phyloP scores from a whole-genome alignment of 2,888 invertebrate genomes.

The Artemia sinica region DNA sequence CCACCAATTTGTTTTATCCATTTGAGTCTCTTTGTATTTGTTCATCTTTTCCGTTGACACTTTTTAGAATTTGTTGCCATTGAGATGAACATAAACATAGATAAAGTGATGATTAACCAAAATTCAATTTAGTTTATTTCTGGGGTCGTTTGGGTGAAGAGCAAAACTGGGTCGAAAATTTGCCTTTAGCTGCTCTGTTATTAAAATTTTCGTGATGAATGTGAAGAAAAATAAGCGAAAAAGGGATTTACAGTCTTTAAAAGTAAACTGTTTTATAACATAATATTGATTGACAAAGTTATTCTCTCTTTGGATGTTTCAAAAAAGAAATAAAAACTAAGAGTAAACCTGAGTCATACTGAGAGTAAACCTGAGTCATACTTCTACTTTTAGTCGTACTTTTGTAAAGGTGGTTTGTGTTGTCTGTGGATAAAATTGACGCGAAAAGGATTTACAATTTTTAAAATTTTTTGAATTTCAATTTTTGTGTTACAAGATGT shows the following conservation, averaged over 20 bases:
- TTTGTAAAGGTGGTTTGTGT: too few relatives aligned
- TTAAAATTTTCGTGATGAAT: slow-evolving; percentile 9
- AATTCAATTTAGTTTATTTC: slow-evolving; percentile 6
- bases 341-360: too few relatives aligned
- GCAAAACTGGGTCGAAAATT: slow-evolving; percentile 9
- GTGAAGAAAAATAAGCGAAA: slow-evolving; percentile 2
- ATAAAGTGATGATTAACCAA: too few relatives aligned
- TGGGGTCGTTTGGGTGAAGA: background rate
- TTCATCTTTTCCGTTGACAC: slow-evolving; percentile 3
- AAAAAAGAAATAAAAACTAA: too few relatives aligned
- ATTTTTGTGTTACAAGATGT: too few relatives aligned
- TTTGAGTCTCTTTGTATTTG: background rate
- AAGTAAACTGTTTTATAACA: background rate
- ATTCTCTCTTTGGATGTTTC: too few relatives aligned
- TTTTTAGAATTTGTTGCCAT: slow-evolving; percentile 5
- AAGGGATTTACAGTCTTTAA: slow-evolving; percentile 5
- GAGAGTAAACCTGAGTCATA: too few relatives aligned
- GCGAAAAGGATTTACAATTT: too few relatives aligned
- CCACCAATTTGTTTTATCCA: background rate
- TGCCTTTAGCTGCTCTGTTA: background rate
- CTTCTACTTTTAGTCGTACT: too few relatives aligned
- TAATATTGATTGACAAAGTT: too few relatives aligned
- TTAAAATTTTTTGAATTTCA: too few relatives aligned
- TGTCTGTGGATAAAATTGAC: too few relatives aligned
- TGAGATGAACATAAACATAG: background rate